These are phyloP conservation scores for Neoitamus cyanurus DNA, from an alignment of 2,888 invertebrate species.

Conservation along the genomic window DNA sequence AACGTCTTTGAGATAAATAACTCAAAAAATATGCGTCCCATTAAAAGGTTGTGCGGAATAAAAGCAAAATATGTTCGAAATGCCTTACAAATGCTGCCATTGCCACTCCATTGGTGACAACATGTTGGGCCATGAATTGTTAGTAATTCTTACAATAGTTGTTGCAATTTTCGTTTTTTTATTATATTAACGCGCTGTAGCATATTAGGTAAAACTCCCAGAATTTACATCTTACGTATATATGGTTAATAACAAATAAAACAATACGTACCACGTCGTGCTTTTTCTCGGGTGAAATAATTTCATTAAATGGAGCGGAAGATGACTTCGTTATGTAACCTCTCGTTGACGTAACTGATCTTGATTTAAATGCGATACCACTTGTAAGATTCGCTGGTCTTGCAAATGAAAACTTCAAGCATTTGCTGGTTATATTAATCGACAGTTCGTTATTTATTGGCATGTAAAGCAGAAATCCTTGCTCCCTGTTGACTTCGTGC, in stretches of 20 bases:
- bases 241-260: not conserved
- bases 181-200: too few relatives aligned
- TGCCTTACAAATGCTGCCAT: too few relatives aligned
- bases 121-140: too few relatives aligned
- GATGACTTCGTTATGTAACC: constrained; percentile 63
- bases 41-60: too few relatives aligned
- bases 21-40: too few relatives aligned
- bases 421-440: constrained; percentile 60
- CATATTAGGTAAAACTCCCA: too few relatives aligned
- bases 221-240: too few relatives aligned
- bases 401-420: constrained; percentile 62
- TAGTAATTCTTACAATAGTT: too few relatives aligned
- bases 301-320: constrained; percentile 60
- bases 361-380: constrained; percentile 65
- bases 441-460: constrained; percentile 70
- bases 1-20: too few relatives aligned
- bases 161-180: too few relatives aligned
- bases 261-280: constrained; percentile 59
- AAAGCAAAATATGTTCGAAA: too few relatives aligned
- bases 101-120: too few relatives aligned
- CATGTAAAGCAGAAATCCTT: constrained; percentile 75
- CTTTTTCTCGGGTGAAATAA: constrained; percentile 62
- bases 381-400: constrained; percentile 64
- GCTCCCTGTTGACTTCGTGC: constrained; percentile 75
- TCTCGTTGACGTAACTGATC: constrained; percentile 63